Base-by-base conservation (phyloP, 64 coral and sea anemone species). In the Montipora capricornis region DNA sequence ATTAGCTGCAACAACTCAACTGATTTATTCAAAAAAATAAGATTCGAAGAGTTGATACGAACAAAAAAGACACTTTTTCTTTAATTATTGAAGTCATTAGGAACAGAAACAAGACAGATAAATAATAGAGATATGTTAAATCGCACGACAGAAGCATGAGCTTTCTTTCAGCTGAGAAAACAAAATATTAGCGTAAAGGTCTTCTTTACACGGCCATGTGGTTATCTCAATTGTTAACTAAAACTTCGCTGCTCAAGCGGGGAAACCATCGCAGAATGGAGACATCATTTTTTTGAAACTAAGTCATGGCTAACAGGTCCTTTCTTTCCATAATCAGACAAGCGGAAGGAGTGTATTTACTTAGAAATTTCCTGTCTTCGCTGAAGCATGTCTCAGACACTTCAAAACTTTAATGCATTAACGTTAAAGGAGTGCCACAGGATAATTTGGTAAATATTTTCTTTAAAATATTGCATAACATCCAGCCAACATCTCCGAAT, bases 361-460 rank as follows among this genome's bases (percentile, higher is more conserved):
- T 67, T 84, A 47, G 58, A 84, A 84, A 46, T 7, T 84, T 84
- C 81, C 58, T 67, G 81, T 67, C 19, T 8, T 22, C 68, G 68
- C 20, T 11, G 20, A n/a, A 71, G 19, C 19, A 3, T 20, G 1
- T 71, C 61, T 17, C 20, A 24, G 68, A 71, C 20, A 71, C 68
- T 71, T 71, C 68, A 71, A 15, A 20, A 71, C 5, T 71, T 71
- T 71, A 19, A 19, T 24, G 4, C 68, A 71, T 71, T 71, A 20
- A 8, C 68, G 68, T 71, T 5, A 71, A 24, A 24, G 20, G 68
- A n/a, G 19, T 71, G 68, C 68, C 68, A 22, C 20, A 15, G 68
- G 68, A 71, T 20, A 71, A 71, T 20, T 20, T 6, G 4, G 68
- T 71, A 24, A 71, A 71, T 71, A 71, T 67, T 71, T 20, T 20